These are phyloP conservation scores for Oophaga sylvatica DNA, from an alignment of 2,797 vertebrate species.

Conservation along the genomic window DNA sequence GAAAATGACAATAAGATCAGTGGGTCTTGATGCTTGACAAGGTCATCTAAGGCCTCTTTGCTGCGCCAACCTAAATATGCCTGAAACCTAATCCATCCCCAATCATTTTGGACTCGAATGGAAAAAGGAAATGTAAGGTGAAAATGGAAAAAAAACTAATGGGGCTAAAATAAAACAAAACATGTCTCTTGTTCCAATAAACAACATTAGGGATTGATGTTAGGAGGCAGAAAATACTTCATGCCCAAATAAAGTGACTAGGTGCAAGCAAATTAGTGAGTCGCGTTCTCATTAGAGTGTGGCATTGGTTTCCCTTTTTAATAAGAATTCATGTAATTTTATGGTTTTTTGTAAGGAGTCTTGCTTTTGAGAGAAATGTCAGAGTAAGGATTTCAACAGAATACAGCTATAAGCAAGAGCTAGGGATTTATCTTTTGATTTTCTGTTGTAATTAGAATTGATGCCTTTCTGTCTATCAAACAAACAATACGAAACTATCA, in stretches of 20 bases:
- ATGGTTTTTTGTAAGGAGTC: neutral
- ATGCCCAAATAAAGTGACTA: conserved; percentile 7
- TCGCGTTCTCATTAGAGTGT: neutral
- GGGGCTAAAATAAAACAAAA: neutral
- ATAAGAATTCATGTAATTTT: neutral
- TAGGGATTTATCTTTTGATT: too few species aligned
- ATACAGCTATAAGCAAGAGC: too few species aligned
- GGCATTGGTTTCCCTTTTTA: neutral
- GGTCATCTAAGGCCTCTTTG: conserved; percentile 6
- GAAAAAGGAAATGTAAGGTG: too few species aligned
- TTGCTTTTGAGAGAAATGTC: neutral
- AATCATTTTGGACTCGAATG: neutral
- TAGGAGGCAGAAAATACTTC: neutral
- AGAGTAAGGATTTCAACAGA: too few species aligned
- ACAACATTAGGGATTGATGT: neutral
- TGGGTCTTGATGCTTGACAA: conserved; percentile 1
- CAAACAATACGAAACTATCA: neutral
- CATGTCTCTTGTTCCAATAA: neutral
- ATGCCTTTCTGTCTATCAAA: neutral
- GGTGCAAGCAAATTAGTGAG: neutral
- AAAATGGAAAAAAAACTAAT: neutral
- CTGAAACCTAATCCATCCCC: neutral
- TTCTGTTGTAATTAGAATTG: too few species aligned
- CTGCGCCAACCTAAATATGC: neutral
- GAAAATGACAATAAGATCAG: conserved; percentile 20